These are phyloP conservation scores for Trinectes maculatus DNA, from an alignment of 2,113 vertebrate genomes.

Conservation along the genomic window DNA sequence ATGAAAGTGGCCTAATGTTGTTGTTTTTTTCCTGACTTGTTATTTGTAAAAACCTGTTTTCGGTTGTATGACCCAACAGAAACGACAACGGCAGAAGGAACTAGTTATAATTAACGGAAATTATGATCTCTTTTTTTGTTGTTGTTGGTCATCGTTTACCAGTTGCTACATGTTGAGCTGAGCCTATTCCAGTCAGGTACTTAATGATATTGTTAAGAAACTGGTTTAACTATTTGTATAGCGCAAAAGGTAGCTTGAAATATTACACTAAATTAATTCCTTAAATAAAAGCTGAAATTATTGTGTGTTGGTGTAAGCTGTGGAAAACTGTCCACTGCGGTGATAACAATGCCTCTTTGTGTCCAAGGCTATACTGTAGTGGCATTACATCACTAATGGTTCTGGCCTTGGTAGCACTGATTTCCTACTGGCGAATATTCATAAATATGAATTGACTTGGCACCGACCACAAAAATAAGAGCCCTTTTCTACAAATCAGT, in stretches of 20 bases:
- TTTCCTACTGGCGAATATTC: conserved; percentile 19
- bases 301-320: not conserved
- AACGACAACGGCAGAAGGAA: too few relatives aligned
- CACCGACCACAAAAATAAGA: conserved; percentile 1
- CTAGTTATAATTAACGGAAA: not conserved
- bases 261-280: not conserved
- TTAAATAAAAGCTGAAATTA: not conserved
- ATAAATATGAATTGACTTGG: conserved; percentile 17
- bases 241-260: too few relatives aligned
- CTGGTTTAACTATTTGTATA: too few relatives aligned
- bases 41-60: not conserved
- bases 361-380: not conserved
- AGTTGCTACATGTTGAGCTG: not conserved
- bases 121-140: not conserved
- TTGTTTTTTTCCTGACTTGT: not conserved
- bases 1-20: not conserved
- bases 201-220: not conserved
- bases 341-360: conserved; percentile 16
- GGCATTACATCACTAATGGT: conserved; percentile 14
- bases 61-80: not conserved
- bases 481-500: conserved; percentile 4
- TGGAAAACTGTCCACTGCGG: conserved; percentile 1
- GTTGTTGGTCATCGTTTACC: not conserved
- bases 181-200: not conserved
- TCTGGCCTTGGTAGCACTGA: conserved; percentile 1